These are phyloP conservation scores for Troilus luridus DNA, from an alignment of 2,888 invertebrate genomes.

Conservation along the genomic window DNA sequence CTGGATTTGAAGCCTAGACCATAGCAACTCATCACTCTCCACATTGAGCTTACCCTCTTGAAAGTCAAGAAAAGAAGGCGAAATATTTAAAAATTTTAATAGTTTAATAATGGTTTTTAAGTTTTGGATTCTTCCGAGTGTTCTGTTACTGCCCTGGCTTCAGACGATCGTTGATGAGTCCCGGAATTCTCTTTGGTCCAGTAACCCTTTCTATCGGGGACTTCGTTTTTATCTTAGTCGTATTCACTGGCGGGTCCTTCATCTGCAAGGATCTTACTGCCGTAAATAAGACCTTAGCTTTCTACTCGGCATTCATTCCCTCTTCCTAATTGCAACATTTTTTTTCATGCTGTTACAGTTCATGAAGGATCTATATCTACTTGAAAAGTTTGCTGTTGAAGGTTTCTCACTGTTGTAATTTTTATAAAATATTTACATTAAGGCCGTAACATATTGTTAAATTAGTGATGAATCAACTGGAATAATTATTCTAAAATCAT, in stretches of 20 bases:
- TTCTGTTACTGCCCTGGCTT: too few species aligned
- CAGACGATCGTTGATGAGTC: too few species aligned
- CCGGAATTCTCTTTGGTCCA: slow-evolving; percentile 74
- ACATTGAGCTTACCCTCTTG: too few species aligned
- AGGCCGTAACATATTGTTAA: not conserved
- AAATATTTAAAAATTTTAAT: not conserved
- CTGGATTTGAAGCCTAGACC: too few species aligned
- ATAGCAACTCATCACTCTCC: too few species aligned
- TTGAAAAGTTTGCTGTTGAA: slow-evolving; percentile 93
- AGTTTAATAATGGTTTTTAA: not conserved
- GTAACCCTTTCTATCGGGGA: slow-evolving; percentile 98
- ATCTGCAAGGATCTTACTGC: slow-evolving; percentile 89
- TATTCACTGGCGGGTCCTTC: slow-evolving; percentile 87
- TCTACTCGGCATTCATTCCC: slow-evolving; percentile 90
- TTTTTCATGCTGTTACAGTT: slow-evolving; percentile 89
- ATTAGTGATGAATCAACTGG: not conserved
- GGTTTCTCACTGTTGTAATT: slow-evolving; percentile 92
- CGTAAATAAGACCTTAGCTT: slow-evolving; percentile 94
- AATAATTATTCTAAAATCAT: not conserved
- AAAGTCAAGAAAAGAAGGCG: too few species aligned
- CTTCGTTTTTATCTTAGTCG: slow-evolving; percentile 95
- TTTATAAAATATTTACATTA: slow-evolving; percentile 71
- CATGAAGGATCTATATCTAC: slow-evolving; percentile 88
- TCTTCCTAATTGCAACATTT: slow-evolving; percentile 90
- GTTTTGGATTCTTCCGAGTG: slow-evolving; percentile 46